Evolutionary conservation across 30 jellyfish, hydroid and myxozoan species (phyloP).

Genomic region (Aurelia sp.): DNA sequence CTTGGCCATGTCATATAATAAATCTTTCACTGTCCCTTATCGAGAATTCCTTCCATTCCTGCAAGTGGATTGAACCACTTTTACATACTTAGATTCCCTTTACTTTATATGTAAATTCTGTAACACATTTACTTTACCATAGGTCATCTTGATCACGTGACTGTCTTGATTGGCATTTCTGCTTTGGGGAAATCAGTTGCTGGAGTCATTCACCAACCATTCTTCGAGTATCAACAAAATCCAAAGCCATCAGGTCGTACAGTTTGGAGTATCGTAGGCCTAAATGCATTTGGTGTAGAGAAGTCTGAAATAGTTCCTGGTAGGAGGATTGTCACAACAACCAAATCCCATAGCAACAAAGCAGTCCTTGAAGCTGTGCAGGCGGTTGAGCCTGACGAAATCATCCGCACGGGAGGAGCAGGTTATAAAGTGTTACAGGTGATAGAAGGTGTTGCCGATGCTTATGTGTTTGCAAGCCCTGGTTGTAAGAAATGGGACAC

Average conservation of each 20-base stretch:
- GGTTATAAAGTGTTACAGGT: slow-evolving; percentile 90
- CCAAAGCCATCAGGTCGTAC: slow-evolving; percentile 83
- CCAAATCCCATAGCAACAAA: slow-evolving; percentile 87
- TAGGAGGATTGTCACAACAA: slow-evolving; percentile 85
- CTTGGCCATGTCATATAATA: too few relatives aligned
- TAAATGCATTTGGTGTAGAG: slow-evolving; percentile 82
- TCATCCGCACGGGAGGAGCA: slow-evolving; percentile 91
- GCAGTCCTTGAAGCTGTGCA: slow-evolving; percentile 81
- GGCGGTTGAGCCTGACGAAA: slow-evolving; percentile 79
- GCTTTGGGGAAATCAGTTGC: slow-evolving; percentile 98
- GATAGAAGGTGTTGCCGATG: slow-evolving; percentile 97
- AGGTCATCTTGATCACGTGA: slow-evolving; percentile 94
- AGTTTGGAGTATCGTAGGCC: slow-evolving; percentile 95
- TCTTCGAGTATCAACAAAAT: slow-evolving; percentile 38
- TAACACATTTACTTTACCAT: neutral
- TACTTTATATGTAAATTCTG: too few relatives aligned
- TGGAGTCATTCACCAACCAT: slow-evolving; percentile 98
- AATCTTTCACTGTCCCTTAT: too few relatives aligned
- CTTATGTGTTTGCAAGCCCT: slow-evolving; percentile 90
- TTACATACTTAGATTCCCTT: too few relatives aligned
- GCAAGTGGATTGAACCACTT: too few relatives aligned
- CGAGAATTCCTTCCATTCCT: too few relatives aligned
- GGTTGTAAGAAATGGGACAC: slow-evolving; percentile 99
- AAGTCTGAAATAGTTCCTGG: slow-evolving; percentile 61
- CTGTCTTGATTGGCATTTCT: slow-evolving; percentile 93